phyloP scores from a whole-genome alignment of 92 coral and sea anemone genomes.

The Anthopleura xanthogrammica region DNA sequence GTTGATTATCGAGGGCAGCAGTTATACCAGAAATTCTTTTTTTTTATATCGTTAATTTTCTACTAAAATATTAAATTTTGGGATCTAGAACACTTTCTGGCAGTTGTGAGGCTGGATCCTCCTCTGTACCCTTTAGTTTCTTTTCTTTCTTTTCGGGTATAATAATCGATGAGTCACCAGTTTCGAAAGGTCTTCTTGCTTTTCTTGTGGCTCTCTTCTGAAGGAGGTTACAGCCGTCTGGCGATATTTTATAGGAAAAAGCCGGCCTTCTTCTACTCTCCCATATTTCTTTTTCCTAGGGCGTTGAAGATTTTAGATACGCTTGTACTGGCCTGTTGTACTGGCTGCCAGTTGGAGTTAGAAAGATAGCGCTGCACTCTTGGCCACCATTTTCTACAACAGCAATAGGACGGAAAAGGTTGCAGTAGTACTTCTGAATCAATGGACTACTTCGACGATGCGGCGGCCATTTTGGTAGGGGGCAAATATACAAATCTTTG shows the following conservation, averaged over 20 bases:
- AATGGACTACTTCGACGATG: no score
- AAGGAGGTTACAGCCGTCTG: constrained; percentile 35
- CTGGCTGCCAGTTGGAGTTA: background rate
- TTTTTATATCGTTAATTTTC: background rate
- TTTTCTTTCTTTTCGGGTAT: no score
- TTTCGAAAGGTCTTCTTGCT: no score
- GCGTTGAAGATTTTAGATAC: constrained; percentile 20
- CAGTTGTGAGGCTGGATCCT: background rate
- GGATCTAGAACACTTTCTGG: background rate
- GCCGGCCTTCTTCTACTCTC: constrained; percentile 18
- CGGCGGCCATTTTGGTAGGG: no score
- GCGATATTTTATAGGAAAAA: constrained; percentile 25
- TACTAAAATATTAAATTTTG: background rate
- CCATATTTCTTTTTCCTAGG: constrained; percentile 17
- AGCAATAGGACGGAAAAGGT: constrained; percentile 20
- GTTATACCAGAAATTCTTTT: background rate
- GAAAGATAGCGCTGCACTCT: background rate
- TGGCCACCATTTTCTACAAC: constrained; percentile 3
- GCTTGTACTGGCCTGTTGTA: background rate
- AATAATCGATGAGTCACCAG: no score
- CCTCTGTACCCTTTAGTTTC: background rate
- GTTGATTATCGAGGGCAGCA: background rate
- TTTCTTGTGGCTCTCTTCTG: no score
- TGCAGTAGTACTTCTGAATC: constrained; percentile 3
- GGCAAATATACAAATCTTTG: no score